Evolutionary conservation across 2,888 invertebrate species (phyloP), one percentile per base, ranked within the genome.

Genomic region (Tyria jacobaeae): DNA sequence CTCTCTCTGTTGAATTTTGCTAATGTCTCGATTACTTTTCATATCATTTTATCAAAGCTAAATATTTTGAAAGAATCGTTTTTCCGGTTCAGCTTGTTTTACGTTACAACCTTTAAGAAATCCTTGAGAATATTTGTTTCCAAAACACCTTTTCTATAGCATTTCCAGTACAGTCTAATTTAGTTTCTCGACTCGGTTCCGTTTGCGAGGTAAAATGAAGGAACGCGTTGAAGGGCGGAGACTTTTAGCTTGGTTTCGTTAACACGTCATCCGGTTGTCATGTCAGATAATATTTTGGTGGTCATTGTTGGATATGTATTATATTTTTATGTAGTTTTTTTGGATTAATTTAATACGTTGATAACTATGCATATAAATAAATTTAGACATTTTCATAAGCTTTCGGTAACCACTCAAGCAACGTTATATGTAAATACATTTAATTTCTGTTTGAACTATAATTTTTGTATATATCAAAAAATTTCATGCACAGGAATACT

Each of bases 201-300:
- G 64, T 67, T 65, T 57, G 60, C 64, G 72, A 66, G 70, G 60
- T 55, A 73, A 73, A 68, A 77, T 72, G 73, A 83, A 75, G 68
- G 73, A 76, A 54, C 39, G 58, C 57, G 78, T 75, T 81, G 82
- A 83, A 84, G 76, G 80, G 82, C 78, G 76, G 80, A 79, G 80
- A 82, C 78, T 79, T 81, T 79, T 80, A 76, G 70, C 70, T 71
- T 78, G 79, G 75, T 84, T 85, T 83, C 83, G 75, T 80, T 82
- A 79, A 83, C 84, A 83, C 81, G 85, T 84, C 83, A 79, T 73
- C 78, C 73, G 82, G 80, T 82, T 87, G 86, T 88, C 87, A 84
- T 70, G 80, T 80, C 73, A 74, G 68, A 78, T 83, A 79, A 83
- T 83, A 83, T 87, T 89, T 88, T 71, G 86, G 84, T 78, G 75